A percentile compares a stretch with the other conserved stretches of the same genome.
These are phyloP conservation scores for Mastacembelus armatus DNA, from an alignment of 2,797 vertebrate genomes.

Conservation along the genomic window DNA sequence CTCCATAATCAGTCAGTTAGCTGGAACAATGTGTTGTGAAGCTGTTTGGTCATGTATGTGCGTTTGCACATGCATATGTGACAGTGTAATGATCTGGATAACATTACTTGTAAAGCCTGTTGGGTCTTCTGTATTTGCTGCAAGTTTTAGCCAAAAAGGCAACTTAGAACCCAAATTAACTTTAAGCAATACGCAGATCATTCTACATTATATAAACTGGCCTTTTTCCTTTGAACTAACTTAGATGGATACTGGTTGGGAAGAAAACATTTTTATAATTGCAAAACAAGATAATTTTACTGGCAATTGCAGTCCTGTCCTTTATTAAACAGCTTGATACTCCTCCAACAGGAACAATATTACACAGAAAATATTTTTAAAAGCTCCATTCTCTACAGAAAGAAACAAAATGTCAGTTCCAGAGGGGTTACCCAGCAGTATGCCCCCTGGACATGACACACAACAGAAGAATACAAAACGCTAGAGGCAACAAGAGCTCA, in stretches of 20 bases:
- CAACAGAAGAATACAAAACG: conserved; percentile 53
- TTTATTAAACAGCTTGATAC: conserved; percentile 20
- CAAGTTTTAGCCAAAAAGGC: conserved; percentile 39
- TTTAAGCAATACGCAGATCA: conserved; percentile 40
- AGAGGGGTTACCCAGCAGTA: conserved; percentile 59
- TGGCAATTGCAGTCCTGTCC: neutral
- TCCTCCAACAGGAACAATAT: conserved; percentile 39
- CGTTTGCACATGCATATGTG: neutral
- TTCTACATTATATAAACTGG: conserved; percentile 30
- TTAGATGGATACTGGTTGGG: conserved; percentile 23
- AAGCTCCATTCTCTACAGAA: conserved; percentile 42
- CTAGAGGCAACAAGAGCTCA: conserved; percentile 38
- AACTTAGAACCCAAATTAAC: conserved; percentile 50
- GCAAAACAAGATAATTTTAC: neutral
- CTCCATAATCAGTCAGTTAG: conserved; percentile 67
- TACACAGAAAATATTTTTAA: conserved; percentile 41
- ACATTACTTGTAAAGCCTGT: conserved; percentile 54
- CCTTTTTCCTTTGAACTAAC: conserved; percentile 38
- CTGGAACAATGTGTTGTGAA: conserved; percentile 59
- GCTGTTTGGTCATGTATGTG: conserved; percentile 32
- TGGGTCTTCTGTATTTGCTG: conserved; percentile 56
- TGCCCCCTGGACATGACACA: conserved; percentile 56
- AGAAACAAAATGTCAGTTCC: conserved; percentile 55
- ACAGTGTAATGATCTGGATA: conserved; percentile 54
- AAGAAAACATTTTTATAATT: conserved; percentile 22